Conservation (phyloP, 2,888 invertebrate genomes). For the Pelosia muscerda region DNA sequence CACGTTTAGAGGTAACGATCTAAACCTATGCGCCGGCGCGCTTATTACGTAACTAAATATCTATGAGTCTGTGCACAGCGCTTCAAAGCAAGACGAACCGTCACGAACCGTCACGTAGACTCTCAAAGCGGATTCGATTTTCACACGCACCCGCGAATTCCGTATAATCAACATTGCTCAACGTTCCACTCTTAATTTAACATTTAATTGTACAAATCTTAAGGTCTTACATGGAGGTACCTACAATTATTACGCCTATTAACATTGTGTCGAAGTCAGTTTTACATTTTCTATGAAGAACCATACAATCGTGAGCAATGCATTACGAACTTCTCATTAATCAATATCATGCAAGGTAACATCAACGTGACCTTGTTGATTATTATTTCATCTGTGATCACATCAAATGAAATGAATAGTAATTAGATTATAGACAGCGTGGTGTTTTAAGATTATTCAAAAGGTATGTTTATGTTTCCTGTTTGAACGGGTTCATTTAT, state of each 20-base stretch:
- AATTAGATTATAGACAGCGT: slow-evolving; percentile 51
- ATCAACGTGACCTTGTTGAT: slow-evolving; percentile 62
- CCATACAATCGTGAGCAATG: slow-evolving; percentile 60
- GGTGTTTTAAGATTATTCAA: slow-evolving; percentile 34
- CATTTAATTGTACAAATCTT: slow-evolving; percentile 43
- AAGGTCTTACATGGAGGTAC: slow-evolving; percentile 40
- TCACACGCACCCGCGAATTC: slow-evolving; percentile 53
- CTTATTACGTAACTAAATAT: slow-evolving; percentile 49
- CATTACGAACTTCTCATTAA: slow-evolving; percentile 70
- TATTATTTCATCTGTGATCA: slow-evolving; percentile 55
- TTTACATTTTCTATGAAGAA: slow-evolving; percentile 61
- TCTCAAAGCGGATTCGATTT: slow-evolving; percentile 57
- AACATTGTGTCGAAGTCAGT: slow-evolving; percentile 66
- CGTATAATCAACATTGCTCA: slow-evolving; percentile 44
- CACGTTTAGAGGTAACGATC: slow-evolving; percentile 51
- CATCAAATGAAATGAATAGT: slow-evolving; percentile 58
- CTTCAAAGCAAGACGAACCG: slow-evolving; percentile 37
- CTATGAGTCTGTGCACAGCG: slow-evolving; percentile 39
- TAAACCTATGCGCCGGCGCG: slow-evolving; percentile 45
- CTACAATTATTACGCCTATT: slow-evolving; percentile 41
- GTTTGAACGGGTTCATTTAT: slow-evolving; percentile 21
- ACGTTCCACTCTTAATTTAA: slow-evolving; percentile 34
- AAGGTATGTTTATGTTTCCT: slow-evolving; percentile 49
- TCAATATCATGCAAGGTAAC: slow-evolving; percentile 73
- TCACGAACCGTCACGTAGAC: slow-evolving; percentile 46